Percentiles rank a stretch among this genome's conserved stretches.
phyloP scores from a whole-genome alignment of 1,140 invertebrate species.

The Capitella teleta region DNA sequence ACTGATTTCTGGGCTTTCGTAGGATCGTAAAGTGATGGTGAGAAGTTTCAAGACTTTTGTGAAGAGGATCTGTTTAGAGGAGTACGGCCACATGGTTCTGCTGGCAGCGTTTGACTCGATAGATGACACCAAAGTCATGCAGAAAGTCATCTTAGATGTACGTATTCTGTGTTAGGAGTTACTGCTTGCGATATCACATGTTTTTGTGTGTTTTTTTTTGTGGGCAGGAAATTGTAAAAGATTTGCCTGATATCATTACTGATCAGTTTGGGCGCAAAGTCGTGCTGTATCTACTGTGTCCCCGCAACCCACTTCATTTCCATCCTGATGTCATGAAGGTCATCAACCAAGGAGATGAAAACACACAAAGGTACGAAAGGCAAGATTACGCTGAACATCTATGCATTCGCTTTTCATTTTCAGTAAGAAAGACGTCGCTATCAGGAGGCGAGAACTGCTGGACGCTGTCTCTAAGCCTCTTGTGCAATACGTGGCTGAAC shows the following conservation, averaged over 20 bases:
- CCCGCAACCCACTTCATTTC: slow-evolving; percentile 52
- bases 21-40: slow-evolving; percentile 57
- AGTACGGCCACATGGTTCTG: slow-evolving; percentile 72
- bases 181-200: background rate
- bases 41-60: slow-evolving; percentile 70
- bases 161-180: slow-evolving; percentile 10
- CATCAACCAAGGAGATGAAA: slow-evolving; percentile 60
- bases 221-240: slow-evolving; percentile 57
- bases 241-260: slow-evolving; percentile 57
- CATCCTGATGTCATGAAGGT: slow-evolving; percentile 38
- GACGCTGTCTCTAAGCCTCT: slow-evolving; percentile 54
- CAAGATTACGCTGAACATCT: too few relatives aligned
- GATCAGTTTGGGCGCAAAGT: slow-evolving; percentile 53
- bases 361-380: slow-evolving; percentile 31
- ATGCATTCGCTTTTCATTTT: slow-evolving; percentile 14
- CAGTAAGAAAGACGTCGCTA: slow-evolving; percentile 67
- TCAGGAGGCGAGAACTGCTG: slow-evolving; percentile 62
- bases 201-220: background rate
- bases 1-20: slow-evolving; percentile 2
- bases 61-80: slow-evolving; percentile 65
- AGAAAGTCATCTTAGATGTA: slow-evolving; percentile 56
- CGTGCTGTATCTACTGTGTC: slow-evolving; percentile 70
- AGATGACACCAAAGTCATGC: slow-evolving; percentile 82
- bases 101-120: slow-evolving; percentile 76
- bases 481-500: slow-evolving; percentile 50